Evolutionary conservation across 2,888 invertebrate species (phyloP).

Genomic region (Plebejus melissa): DNA sequence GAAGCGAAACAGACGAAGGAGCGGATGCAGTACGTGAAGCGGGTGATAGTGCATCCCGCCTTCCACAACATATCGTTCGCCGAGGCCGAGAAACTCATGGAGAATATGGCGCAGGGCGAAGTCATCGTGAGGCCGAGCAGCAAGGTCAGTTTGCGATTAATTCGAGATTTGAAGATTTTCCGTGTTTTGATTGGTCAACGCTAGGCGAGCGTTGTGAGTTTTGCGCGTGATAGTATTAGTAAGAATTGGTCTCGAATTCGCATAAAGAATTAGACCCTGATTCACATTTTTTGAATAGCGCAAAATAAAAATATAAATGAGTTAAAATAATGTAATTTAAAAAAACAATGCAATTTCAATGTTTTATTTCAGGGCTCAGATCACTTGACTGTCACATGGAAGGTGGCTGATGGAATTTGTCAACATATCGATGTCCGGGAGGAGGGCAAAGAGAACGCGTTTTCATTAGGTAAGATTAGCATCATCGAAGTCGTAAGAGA

Average conservation of each 20-base stretch:
- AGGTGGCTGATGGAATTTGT: conserved; percentile 94
- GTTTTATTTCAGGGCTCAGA: conserved; percentile 83
- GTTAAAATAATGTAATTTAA: too few relatives aligned
- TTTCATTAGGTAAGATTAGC: conserved; percentile 88
- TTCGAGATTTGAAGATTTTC: too few relatives aligned
- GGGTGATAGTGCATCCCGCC: conserved; percentile 98
- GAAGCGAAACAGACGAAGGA: conserved; percentile 91
- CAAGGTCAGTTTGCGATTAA: conserved; percentile 77
- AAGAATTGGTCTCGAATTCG: too few relatives aligned
- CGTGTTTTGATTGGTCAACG: too few relatives aligned
- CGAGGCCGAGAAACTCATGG: conserved; percentile 95
- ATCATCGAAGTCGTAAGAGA: background rate
- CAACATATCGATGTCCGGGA: conserved; percentile 98
- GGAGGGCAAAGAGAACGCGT: conserved; percentile 97
- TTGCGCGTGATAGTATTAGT: too few relatives aligned
- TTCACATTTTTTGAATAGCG: too few relatives aligned
- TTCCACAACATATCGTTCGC: conserved; percentile 97
- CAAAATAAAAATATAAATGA: too few relatives aligned
- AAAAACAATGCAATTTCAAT: background rate
- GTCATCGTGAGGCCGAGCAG: conserved; percentile 97
- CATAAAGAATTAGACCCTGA: too few relatives aligned
- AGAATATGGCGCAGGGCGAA: conserved; percentile 96
- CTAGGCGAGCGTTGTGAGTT: too few relatives aligned
- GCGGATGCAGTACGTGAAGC: conserved; percentile 92
- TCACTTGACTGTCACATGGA: conserved; percentile 99